Base-by-base conservation (phyloP, 2,888 invertebrate species). In the Rhingia campestris region DNA sequence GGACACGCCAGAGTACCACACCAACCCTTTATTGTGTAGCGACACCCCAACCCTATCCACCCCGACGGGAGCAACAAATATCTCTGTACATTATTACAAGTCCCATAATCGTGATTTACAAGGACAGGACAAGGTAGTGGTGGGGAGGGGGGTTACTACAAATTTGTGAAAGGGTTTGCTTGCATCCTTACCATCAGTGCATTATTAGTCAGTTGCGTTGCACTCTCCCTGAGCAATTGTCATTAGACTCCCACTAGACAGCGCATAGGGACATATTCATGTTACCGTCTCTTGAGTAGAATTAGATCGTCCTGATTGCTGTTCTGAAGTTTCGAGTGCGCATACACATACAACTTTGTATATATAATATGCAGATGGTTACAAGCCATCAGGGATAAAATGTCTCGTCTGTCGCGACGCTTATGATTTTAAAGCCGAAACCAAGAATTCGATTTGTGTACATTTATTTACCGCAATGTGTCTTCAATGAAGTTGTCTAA, bases 281-380 rank as follows among this genome's bases (percentile, higher is more conserved):
- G 56, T 63, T 47, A 53, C 43, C 66, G 56, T 61, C 73, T 67
- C 66, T 54, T 7, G 58, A 81, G 58, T 70, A 45, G 41, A 70
- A 66, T 76, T 76, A 81, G 66, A 81, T 76, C 66, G 64, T 72
- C 32, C 59, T 61, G 81, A 81, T 76, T 81, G 75, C 51, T 58
- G 12, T 64, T 56, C 63, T 56, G 56, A 59, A 81, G 75, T 74
- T 64, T 64, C 64, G 51, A 67, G 53, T 43, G 22, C 7, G 35
- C 33, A 32, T 7, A 47, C 14, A 14, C n/a, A 2, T 22, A 1
- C 10, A 5, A 41, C 2, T 41, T 9, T 10, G 33, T 10, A n/a
- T 4, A 22, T 10, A 41, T n/a, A 9, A 0, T 9, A n/a, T 9
- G 41, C 41, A 41, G 1, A 41, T 41, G 41, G 41, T 1, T 22